Evolutionary conservation across 2,888 invertebrate genomes (phyloP), one percentile per base, ranked within the genome.

Genomic region (Thalpophila matura): DNA sequence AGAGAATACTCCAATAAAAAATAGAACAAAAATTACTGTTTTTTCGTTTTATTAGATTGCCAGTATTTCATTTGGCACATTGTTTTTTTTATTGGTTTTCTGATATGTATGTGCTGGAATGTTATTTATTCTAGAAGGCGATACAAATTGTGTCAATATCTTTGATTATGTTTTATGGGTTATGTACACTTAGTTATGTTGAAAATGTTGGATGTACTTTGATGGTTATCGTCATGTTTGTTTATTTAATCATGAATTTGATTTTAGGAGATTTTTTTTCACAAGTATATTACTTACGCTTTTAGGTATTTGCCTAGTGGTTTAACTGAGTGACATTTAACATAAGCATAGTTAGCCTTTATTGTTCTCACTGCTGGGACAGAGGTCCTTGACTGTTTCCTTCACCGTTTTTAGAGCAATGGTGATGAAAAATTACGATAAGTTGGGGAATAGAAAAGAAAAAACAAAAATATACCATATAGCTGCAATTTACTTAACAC

Each of bases 11-110:
- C 16, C 10, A 43, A 45, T 53, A 18, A 33, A n/a, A 65, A 61
- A 42, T n/a, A 35, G n/a, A 47, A 63, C 14, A 53, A 56, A 53
- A 57, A 56, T 42, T 31, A 49, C 37, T 4, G 4, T 16, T 10
- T 45, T 49, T 53, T 46, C 24, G 1, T 24, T 64, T 59, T 69
- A 74, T 73, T 62, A 49, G n/a, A 74, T 74, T 73, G 63, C 12
- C 27, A 27, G 47, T 51, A 60, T 73, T 65, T 56, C 43, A 72
- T 66, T 53, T 38, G 29, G 29, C 37, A 50, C 53, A 37, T 31
- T 42, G 29, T 42, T 57, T 51, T 59, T 46, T 60, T 35, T 73
- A 47, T 65, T 73, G 22, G 14, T 47, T 66, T 56, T 49, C 18
- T 43, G 37, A 72, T 73, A 59, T 51, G 29, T 73, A 59, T 51